Evolutionary conservation across 2,113 vertebrate species (phyloP).

Genomic region (Callithrix jacchus): DNA sequence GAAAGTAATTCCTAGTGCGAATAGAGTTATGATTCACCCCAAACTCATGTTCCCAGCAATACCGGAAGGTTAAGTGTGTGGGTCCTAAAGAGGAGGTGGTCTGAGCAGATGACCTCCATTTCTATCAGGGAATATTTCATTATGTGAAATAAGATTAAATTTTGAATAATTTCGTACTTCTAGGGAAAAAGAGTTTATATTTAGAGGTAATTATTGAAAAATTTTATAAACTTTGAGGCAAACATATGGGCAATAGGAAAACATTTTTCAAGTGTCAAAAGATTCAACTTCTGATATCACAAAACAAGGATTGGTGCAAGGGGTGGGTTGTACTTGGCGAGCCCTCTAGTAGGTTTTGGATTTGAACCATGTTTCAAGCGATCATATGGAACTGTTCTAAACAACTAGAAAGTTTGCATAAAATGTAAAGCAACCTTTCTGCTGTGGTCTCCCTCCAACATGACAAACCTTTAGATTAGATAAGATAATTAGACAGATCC

Average conservation of each 20-base stretch:
- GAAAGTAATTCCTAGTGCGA: neutral
- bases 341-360: neutral
- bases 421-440: neutral
- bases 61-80: neutral
- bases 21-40: neutral
- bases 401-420: neutral
- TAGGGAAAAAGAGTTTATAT: neutral
- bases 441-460: neutral
- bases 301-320: neutral
- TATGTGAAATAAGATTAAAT: neutral
- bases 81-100: neutral
- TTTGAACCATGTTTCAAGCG: neutral
- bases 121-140: neutral
- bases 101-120: neutral
- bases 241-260: neutral
- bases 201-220: neutral
- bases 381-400: neutral
- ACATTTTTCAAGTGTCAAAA: neutral
- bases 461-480: neutral
- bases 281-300: neutral
- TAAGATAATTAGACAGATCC: neutral
- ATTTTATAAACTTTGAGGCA: neutral
- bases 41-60: neutral
- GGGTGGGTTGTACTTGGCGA: accelerated
- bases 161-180: neutral